These are phyloP conservation scores for Catostomus latipinnis DNA, from an alignment of 2,797 vertebrate genomes.

Conservation along the genomic window DNA sequence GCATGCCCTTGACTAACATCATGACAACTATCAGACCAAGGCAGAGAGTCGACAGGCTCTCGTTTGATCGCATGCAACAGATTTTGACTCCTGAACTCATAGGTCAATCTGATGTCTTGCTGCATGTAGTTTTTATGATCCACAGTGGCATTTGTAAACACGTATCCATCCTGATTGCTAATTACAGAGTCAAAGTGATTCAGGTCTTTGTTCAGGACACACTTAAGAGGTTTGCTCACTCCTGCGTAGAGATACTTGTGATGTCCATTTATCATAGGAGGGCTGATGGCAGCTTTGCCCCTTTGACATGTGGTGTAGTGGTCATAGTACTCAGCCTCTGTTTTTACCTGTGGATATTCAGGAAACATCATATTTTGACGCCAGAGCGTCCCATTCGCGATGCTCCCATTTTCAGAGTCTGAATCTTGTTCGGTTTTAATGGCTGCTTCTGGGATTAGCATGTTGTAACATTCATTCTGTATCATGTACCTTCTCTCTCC, in stretches of 20 bases:
- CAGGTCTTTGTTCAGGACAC: slow-evolving; percentile 67
- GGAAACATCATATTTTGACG: slow-evolving; percentile 65
- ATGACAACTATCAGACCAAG: slow-evolving; percentile 63
- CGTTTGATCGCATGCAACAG: slow-evolving; percentile 79
- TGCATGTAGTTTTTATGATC: slow-evolving; percentile 68
- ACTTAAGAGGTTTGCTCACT: slow-evolving; percentile 67
- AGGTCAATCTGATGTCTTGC: slow-evolving; percentile 67
- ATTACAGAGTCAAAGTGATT: slow-evolving; percentile 65
- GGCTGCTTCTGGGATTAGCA: slow-evolving; percentile 68
- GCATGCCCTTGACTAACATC: slow-evolving; percentile 60
- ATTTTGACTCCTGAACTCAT: slow-evolving; percentile 72
- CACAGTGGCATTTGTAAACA: slow-evolving; percentile 62
- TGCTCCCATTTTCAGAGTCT: slow-evolving; percentile 72
- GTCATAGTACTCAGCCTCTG: slow-evolving; percentile 68
- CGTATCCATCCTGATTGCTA: slow-evolving; percentile 47
- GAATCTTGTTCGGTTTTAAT: slow-evolving; percentile 83
- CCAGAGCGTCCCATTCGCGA: slow-evolving; percentile 68
- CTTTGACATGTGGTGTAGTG: slow-evolving; percentile 70
- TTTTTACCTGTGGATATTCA: slow-evolving; percentile 76
- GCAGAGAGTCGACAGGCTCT: slow-evolving; percentile 81
- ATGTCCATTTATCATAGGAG: slow-evolving; percentile 63
- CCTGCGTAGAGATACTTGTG: slow-evolving; percentile 63
- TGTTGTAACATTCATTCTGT: slow-evolving; percentile 62
- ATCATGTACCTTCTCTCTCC: slow-evolving; percentile 59
- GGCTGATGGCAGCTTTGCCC: slow-evolving; percentile 66